Conservation (phyloP, 2,113 vertebrate species). For the Rhabdornis inornatus region DNA sequence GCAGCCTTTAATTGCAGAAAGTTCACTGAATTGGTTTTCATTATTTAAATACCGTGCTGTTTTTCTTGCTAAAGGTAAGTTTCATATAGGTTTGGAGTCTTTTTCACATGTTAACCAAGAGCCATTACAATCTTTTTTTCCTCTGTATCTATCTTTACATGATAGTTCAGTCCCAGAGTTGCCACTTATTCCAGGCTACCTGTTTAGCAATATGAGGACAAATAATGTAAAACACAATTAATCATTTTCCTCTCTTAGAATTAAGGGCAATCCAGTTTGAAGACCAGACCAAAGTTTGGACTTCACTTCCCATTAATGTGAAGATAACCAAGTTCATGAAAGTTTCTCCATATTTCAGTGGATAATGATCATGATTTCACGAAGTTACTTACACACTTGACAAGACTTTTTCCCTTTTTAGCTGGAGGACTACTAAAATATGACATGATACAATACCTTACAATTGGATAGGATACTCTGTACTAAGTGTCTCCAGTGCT, state of each 20-base stretch:
- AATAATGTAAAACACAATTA: background rate
- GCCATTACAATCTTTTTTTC: background rate
- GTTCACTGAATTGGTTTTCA: background rate
- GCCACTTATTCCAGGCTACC: background rate
- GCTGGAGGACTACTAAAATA: background rate
- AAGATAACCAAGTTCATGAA: background rate
- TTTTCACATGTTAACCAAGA: background rate
- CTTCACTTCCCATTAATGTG: background rate
- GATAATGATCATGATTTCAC: background rate
- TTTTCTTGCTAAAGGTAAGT: background rate
- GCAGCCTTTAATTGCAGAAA: background rate
- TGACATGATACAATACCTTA: background rate
- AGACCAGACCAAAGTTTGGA: background rate
- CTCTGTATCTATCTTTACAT: background rate
- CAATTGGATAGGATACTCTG: rapidly evolving
- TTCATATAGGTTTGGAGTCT: background rate
- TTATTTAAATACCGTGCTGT: background rate
- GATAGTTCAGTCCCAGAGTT: background rate
- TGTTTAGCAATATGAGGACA: background rate
- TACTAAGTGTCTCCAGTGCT: background rate
- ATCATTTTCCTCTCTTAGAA: background rate
- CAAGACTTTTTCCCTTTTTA: background rate
- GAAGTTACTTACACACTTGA: background rate
- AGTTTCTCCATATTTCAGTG: background rate
- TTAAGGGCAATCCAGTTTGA: background rate